Evolutionary conservation across 2,113 vertebrate genomes (phyloP).

Genomic region (Alethe diademata): DNA sequence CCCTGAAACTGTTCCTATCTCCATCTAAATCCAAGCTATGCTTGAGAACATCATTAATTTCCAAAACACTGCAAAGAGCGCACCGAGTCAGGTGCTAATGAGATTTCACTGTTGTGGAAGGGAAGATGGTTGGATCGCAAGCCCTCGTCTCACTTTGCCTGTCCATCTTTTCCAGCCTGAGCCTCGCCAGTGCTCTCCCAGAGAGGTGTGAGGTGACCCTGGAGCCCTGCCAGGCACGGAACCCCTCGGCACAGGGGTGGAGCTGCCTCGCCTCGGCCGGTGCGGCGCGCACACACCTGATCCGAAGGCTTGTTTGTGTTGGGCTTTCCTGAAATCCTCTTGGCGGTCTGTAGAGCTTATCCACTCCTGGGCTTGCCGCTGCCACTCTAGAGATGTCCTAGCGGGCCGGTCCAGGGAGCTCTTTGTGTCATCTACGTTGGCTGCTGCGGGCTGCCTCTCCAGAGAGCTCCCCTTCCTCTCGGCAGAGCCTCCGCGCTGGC

Average conservation of each 20-base stretch:
- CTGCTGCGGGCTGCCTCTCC: conserved; percentile 86
- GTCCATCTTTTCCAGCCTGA: not conserved
- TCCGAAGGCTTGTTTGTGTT: conserved; percentile 86
- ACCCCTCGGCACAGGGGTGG: not conserved
- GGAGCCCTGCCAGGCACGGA: not conserved
- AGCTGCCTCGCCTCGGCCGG: conserved; percentile 45
- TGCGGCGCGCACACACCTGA: conserved; percentile 79
- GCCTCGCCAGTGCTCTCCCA: not conserved
- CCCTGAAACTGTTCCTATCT: not conserved
- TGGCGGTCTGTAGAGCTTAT: conserved; percentile 87
- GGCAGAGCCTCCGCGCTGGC: conserved; percentile 76
- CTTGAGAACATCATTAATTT: not conserved
- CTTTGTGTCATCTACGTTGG: conserved; percentile 86
- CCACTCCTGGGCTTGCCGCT: conserved; percentile 90
- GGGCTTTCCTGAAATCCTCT: conserved; percentile 85
- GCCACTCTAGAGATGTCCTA: conserved; percentile 88
- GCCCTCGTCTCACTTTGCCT: not conserved
- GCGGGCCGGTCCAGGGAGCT: conserved; percentile 87
- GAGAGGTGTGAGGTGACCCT: not conserved
- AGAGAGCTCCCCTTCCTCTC: conserved; percentile 93
- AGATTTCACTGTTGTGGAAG: not conserved
- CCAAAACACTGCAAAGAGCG: not conserved
- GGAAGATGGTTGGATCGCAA: not conserved
- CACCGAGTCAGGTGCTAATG: not conserved
- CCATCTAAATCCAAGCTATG: fast-evolving